Evolutionary conservation across 2,888 invertebrate species (phyloP), one percentile per base, ranked within the genome.

Genomic region (Agrochola macilenta): DNA sequence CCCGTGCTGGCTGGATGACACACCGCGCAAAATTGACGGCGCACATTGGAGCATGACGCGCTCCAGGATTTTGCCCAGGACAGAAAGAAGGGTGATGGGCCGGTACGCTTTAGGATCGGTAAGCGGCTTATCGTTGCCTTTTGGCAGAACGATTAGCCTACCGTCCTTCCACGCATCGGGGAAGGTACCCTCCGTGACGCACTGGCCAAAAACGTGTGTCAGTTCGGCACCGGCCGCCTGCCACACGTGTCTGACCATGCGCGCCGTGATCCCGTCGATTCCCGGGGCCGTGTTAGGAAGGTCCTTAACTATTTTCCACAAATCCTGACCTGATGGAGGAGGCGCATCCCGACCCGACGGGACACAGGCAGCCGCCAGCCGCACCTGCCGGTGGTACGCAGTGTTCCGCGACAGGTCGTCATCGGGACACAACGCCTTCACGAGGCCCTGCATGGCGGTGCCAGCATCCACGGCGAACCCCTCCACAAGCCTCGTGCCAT

Each of bases 41-140:
- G 90, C 87, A n/a, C 90, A 82, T 0, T 0, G 0, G 0, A 90
- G 5, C 0, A 92, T n/a, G n/a, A n/a, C n/a, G n/a, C n/a, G n/a
- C n/a, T 92, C 92, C 0, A 91, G 58, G 0, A 92, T 35, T 30
- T 93, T 92, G 0, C 90, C 91, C 9, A 92, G 58, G 0, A 90
- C 78, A 0, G 91, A 78, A 2, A 92, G 87, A 0, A 92, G 76
- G 0, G 91, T 90, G 0, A 91, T 87, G 0, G 91, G 90, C 3
- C 90, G 73, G 23, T 91, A 92, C 4, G 89, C 87, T 65, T 87
- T 88, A 0, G 89, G 88, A 23, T 90, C 89, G 1, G 81, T 69
- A 0, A 79, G 77, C 0, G 88, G 81, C 69, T 76, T 88, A 12
- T 68, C 88, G 23, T 87, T 88, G 2, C 88, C 87, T 69, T 90